phyloP scores from a whole-genome alignment of 1,140 invertebrate species.

The Saxidomus purpurata region DNA sequence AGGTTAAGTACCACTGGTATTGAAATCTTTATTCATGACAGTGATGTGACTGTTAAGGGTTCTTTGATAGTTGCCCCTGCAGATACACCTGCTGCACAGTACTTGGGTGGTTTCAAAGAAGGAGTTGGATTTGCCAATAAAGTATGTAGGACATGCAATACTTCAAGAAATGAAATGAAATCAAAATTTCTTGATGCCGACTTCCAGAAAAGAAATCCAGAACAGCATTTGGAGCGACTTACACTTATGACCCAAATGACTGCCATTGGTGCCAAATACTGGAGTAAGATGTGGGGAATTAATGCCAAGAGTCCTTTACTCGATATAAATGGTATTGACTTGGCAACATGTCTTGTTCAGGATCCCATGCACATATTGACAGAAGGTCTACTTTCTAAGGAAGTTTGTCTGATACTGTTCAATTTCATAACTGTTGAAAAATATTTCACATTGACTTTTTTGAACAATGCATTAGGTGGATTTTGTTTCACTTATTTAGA shows the following conservation, averaged over 20 bases:
- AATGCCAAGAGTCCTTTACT: background rate
- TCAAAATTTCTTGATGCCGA: background rate
- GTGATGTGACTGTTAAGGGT: background rate
- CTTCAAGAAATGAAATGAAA: background rate
- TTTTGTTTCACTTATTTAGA: conserved; percentile 38
- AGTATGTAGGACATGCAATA: background rate
- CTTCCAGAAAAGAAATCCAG: background rate
- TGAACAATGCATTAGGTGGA: background rate
- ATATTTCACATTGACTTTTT: conserved; percentile 12
- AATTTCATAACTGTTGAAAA: background rate
- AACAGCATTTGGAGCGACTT: background rate
- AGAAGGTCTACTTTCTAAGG: conserved; percentile 34
- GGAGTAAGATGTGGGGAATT: conserved; percentile 45
- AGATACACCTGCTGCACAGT: conserved; percentile 3
- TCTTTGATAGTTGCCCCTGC: background rate
- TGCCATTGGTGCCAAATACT: conserved; percentile 2
- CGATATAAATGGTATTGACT: conserved; percentile 3
- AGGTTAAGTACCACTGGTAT: background rate
- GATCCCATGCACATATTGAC: conserved; percentile 52
- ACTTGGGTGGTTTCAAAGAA: conserved; percentile 6
- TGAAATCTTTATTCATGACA: background rate
- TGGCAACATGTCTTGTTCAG: conserved; percentile 16
- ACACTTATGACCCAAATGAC: conserved; percentile 1
- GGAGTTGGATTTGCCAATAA: conserved; percentile 14
- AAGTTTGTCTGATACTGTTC: conserved; percentile 18